Evolutionary conservation across 1,140 invertebrate genomes (phyloP).

Genomic region (Neodiprion virginianus): DNA sequence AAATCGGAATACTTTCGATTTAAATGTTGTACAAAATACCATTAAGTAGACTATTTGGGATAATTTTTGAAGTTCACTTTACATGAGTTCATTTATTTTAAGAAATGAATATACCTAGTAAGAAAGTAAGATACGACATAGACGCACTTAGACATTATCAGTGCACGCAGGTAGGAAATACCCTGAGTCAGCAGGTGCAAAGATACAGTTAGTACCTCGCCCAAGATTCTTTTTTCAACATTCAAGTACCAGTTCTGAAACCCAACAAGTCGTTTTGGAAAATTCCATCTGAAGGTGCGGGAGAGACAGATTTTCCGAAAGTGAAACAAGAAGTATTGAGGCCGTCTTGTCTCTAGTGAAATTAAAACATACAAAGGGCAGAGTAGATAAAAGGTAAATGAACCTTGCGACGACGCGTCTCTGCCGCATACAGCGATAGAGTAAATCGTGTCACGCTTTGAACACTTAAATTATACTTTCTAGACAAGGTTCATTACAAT

Average conservation of each 20-base stretch:
- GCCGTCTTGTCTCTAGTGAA: not conserved
- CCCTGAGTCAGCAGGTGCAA: constrained; percentile 28
- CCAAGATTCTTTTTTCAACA: constrained; percentile 30
- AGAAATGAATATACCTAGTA: no score
- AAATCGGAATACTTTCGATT: no score
- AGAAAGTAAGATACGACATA: no score
- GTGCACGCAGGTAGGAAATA: constrained; percentile 27
- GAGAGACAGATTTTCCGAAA: not conserved
- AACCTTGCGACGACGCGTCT: not conserved
- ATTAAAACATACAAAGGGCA: not conserved
- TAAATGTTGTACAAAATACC: no score
- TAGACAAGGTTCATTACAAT: no score
- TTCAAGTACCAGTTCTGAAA: constrained; percentile 42
- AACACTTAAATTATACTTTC: no score
- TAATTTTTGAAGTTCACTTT: no score
- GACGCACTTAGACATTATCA: no score
- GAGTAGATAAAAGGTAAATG: not conserved
- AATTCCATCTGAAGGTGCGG: not conserved
- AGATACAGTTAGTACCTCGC: constrained; percentile 46
- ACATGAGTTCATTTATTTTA: no score
- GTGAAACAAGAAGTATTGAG: not conserved
- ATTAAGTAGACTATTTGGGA: no score
- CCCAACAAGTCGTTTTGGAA: not conserved
- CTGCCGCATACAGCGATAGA: no score
- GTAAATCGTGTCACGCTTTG: no score